Evolutionary conservation across 2,113 vertebrate species (phyloP).

Genomic region (Prochilodus magdalenae): DNA sequence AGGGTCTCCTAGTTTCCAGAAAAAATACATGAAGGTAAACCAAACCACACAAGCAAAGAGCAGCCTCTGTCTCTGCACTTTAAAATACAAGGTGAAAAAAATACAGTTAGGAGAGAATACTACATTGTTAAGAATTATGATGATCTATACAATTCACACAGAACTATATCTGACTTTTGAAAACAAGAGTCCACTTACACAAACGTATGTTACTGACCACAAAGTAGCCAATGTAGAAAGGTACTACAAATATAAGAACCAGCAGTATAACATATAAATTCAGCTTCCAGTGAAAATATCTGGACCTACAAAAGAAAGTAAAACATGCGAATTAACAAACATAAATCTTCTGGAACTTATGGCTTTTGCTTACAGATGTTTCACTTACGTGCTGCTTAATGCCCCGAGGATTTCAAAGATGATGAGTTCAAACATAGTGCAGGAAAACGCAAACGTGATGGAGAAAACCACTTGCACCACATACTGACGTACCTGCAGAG

Average conservation of each 20-base stretch:
- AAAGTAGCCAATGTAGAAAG: conserved; percentile 98
- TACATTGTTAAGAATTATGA: background rate
- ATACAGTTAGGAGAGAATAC: background rate
- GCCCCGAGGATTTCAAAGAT: conserved; percentile 98
- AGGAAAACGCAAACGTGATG: conserved; percentile 97
- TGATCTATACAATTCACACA: background rate
- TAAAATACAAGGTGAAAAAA: conserved; percentile 39
- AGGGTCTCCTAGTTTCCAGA: conserved; percentile 97
- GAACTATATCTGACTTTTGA: background rate
- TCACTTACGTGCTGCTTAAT: conserved; percentile 89
- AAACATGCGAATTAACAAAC: background rate
- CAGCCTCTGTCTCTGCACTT: conserved; percentile 92
- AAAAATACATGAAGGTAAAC: conserved; percentile 99
- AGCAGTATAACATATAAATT: conserved; percentile 96
- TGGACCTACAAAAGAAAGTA: conserved; percentile 81
- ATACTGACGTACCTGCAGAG: conserved; percentile 89
- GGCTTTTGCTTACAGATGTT: background rate
- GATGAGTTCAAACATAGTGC: conserved; percentile 99
- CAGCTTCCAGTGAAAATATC: conserved; percentile 99
- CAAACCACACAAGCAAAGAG: conserved; percentile 94
- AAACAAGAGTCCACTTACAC: conserved; percentile 78
- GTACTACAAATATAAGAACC: conserved; percentile 95
- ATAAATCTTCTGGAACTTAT: background rate
- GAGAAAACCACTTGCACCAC: conserved; percentile 98
- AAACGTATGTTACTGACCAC: conserved; percentile 97